phyloP scores from a whole-genome alignment of 1,140 invertebrate genomes.

The Adelges cooleyi region DNA sequence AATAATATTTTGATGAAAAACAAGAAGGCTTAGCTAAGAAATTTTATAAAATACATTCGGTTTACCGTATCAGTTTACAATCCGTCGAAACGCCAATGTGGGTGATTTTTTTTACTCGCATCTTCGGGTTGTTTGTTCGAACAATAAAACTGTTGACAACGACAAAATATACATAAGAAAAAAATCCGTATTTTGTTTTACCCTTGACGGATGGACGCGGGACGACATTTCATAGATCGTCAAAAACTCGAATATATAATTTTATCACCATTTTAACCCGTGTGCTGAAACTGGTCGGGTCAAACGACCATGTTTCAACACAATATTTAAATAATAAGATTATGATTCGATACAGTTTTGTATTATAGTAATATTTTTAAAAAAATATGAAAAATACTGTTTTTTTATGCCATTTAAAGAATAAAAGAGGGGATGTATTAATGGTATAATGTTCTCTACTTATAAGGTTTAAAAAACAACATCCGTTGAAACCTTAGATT shows the following conservation, averaged over 20 bases:
- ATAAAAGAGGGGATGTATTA: no score
- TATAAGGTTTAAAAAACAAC: no score
- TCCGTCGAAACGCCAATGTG: conserved; percentile 15
- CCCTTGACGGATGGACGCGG: neutral
- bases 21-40: neutral
- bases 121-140: neutral
- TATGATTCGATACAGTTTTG: no score
- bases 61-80: conserved; percentile 16
- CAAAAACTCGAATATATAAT: neutral
- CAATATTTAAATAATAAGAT: no score
- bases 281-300: no score
- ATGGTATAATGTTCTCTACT: no score
- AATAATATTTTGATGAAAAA: no score
- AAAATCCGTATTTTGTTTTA: neutral
- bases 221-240: neutral
- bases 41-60: neutral
- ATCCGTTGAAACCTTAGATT: no score
- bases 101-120: neutral
- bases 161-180: neutral
- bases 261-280: no score
- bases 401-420: no score
- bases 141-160: conserved; percentile 26
- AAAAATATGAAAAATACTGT: no score
- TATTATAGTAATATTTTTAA: no score
- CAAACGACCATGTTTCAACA: neutral